Evolutionary conservation across 2,888 invertebrate species (phyloP), one percentile per base, ranked within the genome.

Genomic region (Orthosia gothica): DNA sequence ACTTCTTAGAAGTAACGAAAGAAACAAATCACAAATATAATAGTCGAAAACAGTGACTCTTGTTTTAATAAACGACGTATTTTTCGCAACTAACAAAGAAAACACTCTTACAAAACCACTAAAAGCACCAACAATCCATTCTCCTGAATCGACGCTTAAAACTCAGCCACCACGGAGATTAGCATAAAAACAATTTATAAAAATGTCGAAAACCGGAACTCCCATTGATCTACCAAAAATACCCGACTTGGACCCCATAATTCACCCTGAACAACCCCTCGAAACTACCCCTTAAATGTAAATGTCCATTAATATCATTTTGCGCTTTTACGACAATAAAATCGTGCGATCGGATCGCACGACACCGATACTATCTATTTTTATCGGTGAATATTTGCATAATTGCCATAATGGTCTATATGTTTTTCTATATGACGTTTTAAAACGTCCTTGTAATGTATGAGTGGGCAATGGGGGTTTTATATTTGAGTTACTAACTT

Each of bases 291-390:
- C 90, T 92, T 93, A 92, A 94, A 94, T 93, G 93, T 91, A 91
- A 94, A 94, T 93, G 84, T 83, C 87, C 91, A 93, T 94, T 93
- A 92, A 94, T 95, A 94, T 92, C 89, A 93, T 95, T 93, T 92
- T 92, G 89, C 93, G 92, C 91, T 93, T 90, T 90, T 89, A 88
- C 85, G 80, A 85, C 91, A 91, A 91, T 92, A 92, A 93, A 93
- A 94, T 92, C 90, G 90, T 87, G 89, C 91, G 86, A 92, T 93
- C 91, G 91, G 91, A 94, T 94, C 92, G 91, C 79, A 79, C 84
- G 89, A 91, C 91, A 90, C 83, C 87, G 93, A 92, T 93, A 90
- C 86, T 90, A 92, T 92, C 91, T 86, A 89, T 90, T 93, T 92
- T 94, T 93, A 93, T 93, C 88, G 90, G 70, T 65, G 68, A 63